Conservation (phyloP, 2,888 invertebrate species). For the Erynnis tages region DNA sequence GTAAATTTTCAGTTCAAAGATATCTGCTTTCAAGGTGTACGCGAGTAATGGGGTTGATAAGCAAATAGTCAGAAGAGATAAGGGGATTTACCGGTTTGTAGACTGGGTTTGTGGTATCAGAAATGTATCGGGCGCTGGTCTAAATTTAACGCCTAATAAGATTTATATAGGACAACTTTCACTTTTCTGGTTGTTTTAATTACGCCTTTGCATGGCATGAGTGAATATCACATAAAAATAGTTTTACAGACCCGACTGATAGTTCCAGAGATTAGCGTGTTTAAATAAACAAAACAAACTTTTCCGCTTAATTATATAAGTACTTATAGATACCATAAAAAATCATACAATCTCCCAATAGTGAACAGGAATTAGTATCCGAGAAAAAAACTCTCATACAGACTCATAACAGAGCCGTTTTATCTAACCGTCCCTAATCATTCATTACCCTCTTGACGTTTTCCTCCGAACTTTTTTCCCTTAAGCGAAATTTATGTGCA, state of each 20-base stretch:
- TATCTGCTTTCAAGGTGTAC: neutral
- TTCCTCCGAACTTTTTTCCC: slow-evolving; percentile 53
- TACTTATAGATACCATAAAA: too few relatives aligned
- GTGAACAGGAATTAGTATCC: too few relatives aligned
- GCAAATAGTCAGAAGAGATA: slow-evolving; percentile 11
- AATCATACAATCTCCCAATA: too few relatives aligned
- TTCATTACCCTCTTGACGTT: slow-evolving; percentile 50
- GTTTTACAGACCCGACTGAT: too few relatives aligned
- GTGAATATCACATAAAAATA: too few relatives aligned
- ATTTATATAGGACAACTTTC: too few relatives aligned
- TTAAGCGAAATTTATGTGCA: slow-evolving; percentile 74
- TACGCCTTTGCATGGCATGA: too few relatives aligned
- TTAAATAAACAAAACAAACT: neutral
- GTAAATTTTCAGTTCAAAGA: slow-evolving; percentile 14
- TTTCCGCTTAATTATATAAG: too few relatives aligned
- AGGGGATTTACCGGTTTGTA: neutral
- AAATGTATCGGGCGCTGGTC: neutral
- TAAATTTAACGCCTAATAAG: neutral
- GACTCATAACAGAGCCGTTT: too few relatives aligned
- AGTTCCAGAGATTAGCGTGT: too few relatives aligned
- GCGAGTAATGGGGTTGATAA: slow-evolving; percentile 3
- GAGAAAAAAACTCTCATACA: too few relatives aligned
- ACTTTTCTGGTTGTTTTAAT: too few relatives aligned
- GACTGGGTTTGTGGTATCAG: neutral
- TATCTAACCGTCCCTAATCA: slow-evolving; percentile 30